Percentiles rank a stretch among this genome's conserved stretches.
Conservation (phyloP, 2,888 invertebrate species). For the Euspilapteryx auroguttella region DNA sequence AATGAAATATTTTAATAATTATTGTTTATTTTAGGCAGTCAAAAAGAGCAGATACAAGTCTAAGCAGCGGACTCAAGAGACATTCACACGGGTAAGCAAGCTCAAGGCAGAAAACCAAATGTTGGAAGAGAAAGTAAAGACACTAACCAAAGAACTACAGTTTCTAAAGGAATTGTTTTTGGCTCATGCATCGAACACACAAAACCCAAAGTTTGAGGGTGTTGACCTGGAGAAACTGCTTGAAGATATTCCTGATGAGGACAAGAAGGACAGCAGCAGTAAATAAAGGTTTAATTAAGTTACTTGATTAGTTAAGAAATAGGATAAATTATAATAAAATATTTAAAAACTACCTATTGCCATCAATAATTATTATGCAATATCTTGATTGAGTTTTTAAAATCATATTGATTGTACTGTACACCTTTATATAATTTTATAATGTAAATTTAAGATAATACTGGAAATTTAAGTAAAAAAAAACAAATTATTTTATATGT, state of each 20-base stretch:
- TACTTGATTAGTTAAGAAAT: too few relatives aligned
- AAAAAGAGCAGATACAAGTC: slow-evolving; percentile 81
- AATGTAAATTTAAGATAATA: slow-evolving; percentile 5
- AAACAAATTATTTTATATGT: too few relatives aligned
- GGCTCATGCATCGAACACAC: slow-evolving; percentile 72
- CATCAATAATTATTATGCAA: too few relatives aligned
- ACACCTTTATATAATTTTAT: neutral
- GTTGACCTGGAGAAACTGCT: slow-evolving; percentile 60
- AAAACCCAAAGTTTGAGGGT: slow-evolving; percentile 55
- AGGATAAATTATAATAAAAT: too few relatives aligned
- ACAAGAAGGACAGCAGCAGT: slow-evolving; percentile 14
- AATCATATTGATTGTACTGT: neutral
- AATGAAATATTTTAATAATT: too few relatives aligned
- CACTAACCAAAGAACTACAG: slow-evolving; percentile 76
- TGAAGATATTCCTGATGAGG: slow-evolving; percentile 50
- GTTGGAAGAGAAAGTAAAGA: slow-evolving; percentile 78
- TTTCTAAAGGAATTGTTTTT: slow-evolving; percentile 81
- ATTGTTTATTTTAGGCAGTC: slow-evolving; percentile 72
- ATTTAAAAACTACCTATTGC: too few relatives aligned
- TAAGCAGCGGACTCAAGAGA: slow-evolving; percentile 76
- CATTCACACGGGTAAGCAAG: slow-evolving; percentile 72
- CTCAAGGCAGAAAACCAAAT: slow-evolving; percentile 78
- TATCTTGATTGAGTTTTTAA: too few relatives aligned
- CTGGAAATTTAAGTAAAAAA: too few relatives aligned
- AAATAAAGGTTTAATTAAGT: too few relatives aligned